A percentile compares a stretch with the other conserved stretches of the same genome.
Conservation (phyloP, 2,113 vertebrate species). For the Hoplias malabaricus region DNA sequence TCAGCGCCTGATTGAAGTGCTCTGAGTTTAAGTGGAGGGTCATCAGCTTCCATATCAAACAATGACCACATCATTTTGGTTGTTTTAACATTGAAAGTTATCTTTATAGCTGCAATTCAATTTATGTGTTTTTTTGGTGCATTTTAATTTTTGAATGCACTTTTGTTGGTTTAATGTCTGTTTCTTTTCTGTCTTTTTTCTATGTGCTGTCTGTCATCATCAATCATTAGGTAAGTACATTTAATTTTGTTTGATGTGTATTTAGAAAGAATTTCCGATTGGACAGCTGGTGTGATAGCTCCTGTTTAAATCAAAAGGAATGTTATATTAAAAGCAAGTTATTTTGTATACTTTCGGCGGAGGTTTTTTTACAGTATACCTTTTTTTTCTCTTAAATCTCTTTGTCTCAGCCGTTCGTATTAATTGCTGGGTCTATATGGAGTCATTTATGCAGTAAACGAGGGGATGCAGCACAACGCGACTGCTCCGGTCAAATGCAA, state of each 20-base stretch:
- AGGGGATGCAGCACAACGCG: neutral
- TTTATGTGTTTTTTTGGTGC: neutral
- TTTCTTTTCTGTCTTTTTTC: conserved; percentile 43
- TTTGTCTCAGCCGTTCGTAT: neutral
- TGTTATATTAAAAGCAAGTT: neutral
- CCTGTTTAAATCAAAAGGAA: neutral
- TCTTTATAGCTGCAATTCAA: neutral
- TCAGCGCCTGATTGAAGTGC: neutral
- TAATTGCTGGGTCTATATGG: neutral
- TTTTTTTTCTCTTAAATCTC: neutral
- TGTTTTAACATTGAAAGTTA: neutral
- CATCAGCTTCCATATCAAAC: neutral
- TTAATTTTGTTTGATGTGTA: neutral
- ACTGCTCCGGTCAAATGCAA: neutral
- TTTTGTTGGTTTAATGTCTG: neutral
- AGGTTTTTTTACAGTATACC: too few species aligned
- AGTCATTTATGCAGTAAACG: neutral
- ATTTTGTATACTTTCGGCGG: neutral
- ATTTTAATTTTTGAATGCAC: conserved; percentile 1
- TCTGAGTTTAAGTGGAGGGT: neutral
- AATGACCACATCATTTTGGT: neutral
- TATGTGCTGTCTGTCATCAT: neutral
- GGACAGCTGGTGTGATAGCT: neutral
- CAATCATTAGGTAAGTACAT: conserved; percentile 13
- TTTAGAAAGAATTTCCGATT: neutral